Base-by-base conservation (phyloP, 2,888 invertebrate genomes). In the Cataglyphis altisquamis region DNA sequence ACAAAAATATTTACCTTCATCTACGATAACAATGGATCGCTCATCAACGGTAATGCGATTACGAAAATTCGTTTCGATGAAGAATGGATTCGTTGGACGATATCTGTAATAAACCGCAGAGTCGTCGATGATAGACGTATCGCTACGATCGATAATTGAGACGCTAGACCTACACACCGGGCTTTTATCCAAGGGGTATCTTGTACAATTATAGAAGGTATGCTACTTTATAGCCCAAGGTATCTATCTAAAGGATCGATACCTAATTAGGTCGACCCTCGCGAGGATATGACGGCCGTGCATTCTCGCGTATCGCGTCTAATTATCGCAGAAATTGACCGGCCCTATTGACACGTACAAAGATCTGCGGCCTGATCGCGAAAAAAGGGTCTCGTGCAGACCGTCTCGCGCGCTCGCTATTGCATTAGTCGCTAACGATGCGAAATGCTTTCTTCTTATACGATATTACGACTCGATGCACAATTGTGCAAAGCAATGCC, bases 321-420 rank as follows among this genome's bases (percentile, higher is more conserved):
- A 90, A 90, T 90, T 91, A 91, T 90, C 91, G 84, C 52, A 82
- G 85, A 87, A 90, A 91, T 88, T 86, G 88, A 87, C 57, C 82
- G 84, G 70, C 82, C 83, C 67, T 80, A 86, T 86, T 89, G 89
- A 90, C 90, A 86, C 84, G 83, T 89, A 84, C 83, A 70, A 21
- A 72, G 73, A 77, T 82, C 57, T 41, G 68, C 57, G 55, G 15
- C 32, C 15, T 21, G 75, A 75, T 75, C 18, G 29, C 62, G 9
- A 73, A 36, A 52, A n/a, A n/a, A n/a, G 36, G 55, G 3, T 72
- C 21, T 36, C 29, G 41, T 15, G 9, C n/a, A 63, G 32, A 36
- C 36, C 36, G 36, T 12, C 18, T 66, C 18, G 12, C 45, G 32
- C n/a, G 57, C 25, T 72, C 72, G 73, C 39, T 75, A 4, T 3